A percentile compares a stretch with the other conserved stretches of the same genome.
These are phyloP conservation scores for Linepithema humile DNA, from an alignment of 1,140 invertebrate genomes.

Conservation along the genomic window DNA sequence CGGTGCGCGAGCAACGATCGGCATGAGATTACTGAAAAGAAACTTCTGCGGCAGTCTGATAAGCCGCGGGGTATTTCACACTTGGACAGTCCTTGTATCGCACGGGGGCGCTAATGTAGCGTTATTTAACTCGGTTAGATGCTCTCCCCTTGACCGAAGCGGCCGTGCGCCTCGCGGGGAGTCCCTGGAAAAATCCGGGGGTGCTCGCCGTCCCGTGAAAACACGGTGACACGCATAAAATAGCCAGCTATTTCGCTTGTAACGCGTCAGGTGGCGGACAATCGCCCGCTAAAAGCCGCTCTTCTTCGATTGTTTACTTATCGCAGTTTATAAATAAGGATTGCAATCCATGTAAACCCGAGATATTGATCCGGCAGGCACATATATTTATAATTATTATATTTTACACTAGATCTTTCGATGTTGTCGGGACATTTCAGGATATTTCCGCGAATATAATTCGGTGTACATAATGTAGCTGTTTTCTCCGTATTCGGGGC, in stretches of 20 bases:
- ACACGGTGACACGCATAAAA: constrained; percentile 82
- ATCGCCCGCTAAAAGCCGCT: constrained; percentile 32
- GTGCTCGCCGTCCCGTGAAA: constrained; percentile 83
- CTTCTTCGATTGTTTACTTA: background rate
- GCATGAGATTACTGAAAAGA: constrained; percentile 66
- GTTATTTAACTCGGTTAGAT: constrained; percentile 84
- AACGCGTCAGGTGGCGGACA: constrained; percentile 57
- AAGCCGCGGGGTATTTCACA: constrained; percentile 84
- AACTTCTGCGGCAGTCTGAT: constrained; percentile 79
- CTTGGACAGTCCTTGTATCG: constrained; percentile 80
- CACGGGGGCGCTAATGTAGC: constrained; percentile 81
- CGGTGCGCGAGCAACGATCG: constrained; percentile 28
- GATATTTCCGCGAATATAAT: background rate
- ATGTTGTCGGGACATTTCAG: too few species aligned
- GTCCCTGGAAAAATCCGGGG: constrained; percentile 72
- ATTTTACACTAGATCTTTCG: too few species aligned
- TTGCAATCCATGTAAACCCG: background rate
- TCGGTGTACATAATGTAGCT: background rate
- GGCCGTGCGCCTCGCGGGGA: constrained; percentile 27
- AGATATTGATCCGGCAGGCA: background rate
- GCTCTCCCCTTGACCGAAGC: constrained; percentile 58
- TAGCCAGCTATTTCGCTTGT: constrained; percentile 74
- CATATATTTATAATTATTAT: background rate
- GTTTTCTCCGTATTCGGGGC: background rate
- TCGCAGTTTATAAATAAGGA: background rate